Percentiles rank a stretch among this genome's conserved stretches.
Conservation (phyloP, 30 jellyfish, hydroid and myxozoan genomes). For the Hydractinia echinata region DNA sequence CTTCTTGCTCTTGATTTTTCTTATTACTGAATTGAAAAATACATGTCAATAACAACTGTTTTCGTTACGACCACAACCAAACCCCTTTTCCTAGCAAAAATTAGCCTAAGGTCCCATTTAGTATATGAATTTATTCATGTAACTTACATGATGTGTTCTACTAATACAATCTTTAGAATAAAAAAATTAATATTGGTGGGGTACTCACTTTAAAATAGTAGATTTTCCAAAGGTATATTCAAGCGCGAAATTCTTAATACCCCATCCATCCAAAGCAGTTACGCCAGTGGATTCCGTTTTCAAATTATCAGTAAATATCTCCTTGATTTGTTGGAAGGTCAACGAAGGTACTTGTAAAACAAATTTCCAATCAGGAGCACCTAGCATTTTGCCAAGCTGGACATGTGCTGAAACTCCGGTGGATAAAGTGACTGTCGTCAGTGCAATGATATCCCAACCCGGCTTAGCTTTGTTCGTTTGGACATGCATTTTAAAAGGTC, state of each 20-base stretch:
- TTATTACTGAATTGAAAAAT: no score
- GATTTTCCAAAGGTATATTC: background rate
- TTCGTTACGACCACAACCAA: no score
- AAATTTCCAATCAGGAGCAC: constrained; percentile 20
- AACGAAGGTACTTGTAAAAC: constrained; percentile 12
- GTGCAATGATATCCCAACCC: constrained; percentile 15
- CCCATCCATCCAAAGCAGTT: constrained; percentile 1
- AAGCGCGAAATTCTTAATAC: constrained; percentile 12
- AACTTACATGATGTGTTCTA: no score
- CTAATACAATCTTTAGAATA: no score
- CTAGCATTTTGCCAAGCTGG: background rate
- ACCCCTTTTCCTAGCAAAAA: no score
- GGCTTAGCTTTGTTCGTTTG: background rate
- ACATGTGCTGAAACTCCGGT: background rate
- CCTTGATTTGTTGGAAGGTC: background rate
- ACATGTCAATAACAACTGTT: no score
- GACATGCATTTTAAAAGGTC: background rate
- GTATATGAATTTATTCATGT: no score
- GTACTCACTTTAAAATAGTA: background rate
- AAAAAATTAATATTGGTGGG: background rate
- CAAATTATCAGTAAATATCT: background rate
- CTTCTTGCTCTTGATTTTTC: no score
- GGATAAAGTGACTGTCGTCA: background rate
- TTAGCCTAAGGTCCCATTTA: no score
- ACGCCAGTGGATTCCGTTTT: background rate